Base-by-base conservation (phyloP, 2,797 vertebrate genomes). In the Neopelma chrysocephalum region DNA sequence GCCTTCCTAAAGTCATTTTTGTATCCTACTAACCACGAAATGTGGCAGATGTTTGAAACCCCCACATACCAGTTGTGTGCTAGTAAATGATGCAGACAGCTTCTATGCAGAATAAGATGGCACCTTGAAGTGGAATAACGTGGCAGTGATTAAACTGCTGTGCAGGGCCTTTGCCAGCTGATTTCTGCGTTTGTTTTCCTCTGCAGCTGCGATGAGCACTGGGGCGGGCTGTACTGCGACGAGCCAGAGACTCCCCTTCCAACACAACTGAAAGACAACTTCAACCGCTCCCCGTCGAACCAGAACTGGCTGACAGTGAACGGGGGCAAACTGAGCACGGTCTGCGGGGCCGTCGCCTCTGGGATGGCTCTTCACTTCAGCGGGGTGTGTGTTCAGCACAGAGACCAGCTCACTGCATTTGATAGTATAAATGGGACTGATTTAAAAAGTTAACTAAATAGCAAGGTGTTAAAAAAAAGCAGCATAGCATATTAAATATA, bases 351-450 rank as follows among this genome's bases (percentile, higher is more conserved):
- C 0, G 99, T 99, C 38, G 99, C 99, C 78, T 99, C 99, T 0
- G 99, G 99, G 78, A 98, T 99, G 87, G 99, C 99, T 32, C 98
- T 99, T 84, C 99, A 99, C 97, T 99, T 99, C 96, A 99, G 99
- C 2, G 99, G 99, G 98, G 99, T 99, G 94, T 34, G 98, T 97
- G 54, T 64, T 72, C 77, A 36, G 38, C 68, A 71, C 6, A 2
- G 76, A 20, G 20, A 18, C 32, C 54, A 54, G 16, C 43, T 81
- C 7, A 0, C 29, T 32, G n/a, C 31, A 1, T 40, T 5, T 23
- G 31, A 5, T 45, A 14, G 31, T 5, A 40, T 1, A 34, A 65
- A 26, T 13, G 13, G 51, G 34, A 22, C 13, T 71, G 40, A 43
- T 43, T 42, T 12, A 2, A 76, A 36, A 76, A 60, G 20, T 40